phyloP scores from a whole-genome alignment of 1,140 invertebrate species.

The Leptopilina clavipes region DNA sequence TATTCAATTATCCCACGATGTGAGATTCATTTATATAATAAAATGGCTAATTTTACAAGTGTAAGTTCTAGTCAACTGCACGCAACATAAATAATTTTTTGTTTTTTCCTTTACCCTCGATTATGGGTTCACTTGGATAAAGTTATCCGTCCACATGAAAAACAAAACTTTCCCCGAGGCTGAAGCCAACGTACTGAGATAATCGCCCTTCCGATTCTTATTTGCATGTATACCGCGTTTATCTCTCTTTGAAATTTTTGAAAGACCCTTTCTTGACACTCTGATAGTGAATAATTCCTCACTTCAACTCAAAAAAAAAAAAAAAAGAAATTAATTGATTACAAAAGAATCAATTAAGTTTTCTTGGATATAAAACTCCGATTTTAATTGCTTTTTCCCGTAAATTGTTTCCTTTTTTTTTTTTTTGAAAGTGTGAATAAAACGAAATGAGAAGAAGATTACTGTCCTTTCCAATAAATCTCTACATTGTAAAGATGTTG shows the following conservation, averaged over 20 bases:
- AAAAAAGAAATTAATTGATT: neutral
- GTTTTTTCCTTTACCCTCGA: neutral
- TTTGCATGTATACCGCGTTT: constrained; percentile 3
- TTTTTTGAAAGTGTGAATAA: neutral
- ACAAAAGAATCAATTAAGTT: too few relatives aligned
- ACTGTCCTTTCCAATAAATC: constrained; percentile 16
- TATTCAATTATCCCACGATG: neutral
- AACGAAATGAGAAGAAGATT: neutral
- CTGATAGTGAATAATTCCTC: too few relatives aligned
- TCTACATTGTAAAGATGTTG: neutral
- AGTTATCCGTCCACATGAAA: neutral
- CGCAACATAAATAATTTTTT: neutral
- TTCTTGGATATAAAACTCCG: too few relatives aligned
- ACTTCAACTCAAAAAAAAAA: neutral
- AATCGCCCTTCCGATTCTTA: constrained; percentile 6
- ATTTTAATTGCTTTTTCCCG: too few relatives aligned
- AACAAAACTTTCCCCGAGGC: neutral
- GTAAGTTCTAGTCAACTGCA: neutral
- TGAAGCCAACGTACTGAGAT: neutral
- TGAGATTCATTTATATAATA: neutral
- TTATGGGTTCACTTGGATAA: neutral
- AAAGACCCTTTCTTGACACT: constrained; percentile 4
- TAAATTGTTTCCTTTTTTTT: too few relatives aligned
- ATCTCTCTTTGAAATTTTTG: neutral
- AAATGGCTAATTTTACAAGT: neutral